These are phyloP conservation scores for Darevskia nairensis DNA, from an alignment of 2,797 vertebrate species.

Conservation along the genomic window DNA sequence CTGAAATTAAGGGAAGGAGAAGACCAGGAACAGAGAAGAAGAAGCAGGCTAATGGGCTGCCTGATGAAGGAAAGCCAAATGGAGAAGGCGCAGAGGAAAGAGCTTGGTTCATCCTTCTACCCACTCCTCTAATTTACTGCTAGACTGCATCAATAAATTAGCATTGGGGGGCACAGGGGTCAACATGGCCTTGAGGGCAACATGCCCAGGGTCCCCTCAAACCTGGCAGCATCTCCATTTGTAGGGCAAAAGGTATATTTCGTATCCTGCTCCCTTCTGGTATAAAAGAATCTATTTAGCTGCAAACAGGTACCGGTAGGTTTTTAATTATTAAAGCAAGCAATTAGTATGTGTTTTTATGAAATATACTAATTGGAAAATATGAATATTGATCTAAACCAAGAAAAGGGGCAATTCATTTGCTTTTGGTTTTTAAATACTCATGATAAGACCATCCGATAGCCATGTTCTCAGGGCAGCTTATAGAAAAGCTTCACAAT, in stretches of 20 bases:
- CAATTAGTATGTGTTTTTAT: not conserved
- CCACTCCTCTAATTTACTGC: not conserved
- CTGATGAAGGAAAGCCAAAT: not conserved
- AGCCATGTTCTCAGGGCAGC: not conserved
- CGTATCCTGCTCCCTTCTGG: not conserved
- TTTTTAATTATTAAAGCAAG: not conserved
- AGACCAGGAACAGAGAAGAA: not conserved
- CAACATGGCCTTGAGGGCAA: not conserved
- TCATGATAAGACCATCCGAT: not conserved
- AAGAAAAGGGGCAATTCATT: not conserved
- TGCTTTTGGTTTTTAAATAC: not conserved
- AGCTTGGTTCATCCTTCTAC: not conserved
- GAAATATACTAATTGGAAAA: not conserved
- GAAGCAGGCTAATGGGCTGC: not conserved
- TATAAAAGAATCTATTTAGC: not conserved
- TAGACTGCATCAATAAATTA: not conserved
- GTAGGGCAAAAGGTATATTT: not conserved
- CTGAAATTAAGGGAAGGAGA: not conserved
- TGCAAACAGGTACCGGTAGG: not conserved
- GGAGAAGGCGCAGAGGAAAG: not conserved
- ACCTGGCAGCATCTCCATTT: not conserved
- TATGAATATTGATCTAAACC: not conserved
- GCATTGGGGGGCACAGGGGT: not conserved
- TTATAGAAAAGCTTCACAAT: no score
- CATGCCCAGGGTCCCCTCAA: not conserved